phyloP scores from a whole-genome alignment of 2,113 vertebrate species.

The Poecilia latipinna region DNA sequence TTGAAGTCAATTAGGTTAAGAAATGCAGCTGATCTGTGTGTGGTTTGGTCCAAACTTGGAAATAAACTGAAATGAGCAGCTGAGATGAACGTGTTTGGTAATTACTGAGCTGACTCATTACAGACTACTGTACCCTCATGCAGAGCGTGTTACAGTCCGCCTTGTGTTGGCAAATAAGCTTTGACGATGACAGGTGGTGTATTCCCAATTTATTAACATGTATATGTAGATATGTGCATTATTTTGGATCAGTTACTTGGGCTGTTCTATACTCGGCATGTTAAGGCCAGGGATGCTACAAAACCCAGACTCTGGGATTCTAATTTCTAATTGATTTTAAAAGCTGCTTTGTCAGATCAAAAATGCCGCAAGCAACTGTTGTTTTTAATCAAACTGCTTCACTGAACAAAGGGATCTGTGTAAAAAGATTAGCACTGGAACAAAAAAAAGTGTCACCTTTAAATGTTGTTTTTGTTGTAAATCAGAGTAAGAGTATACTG shows the following conservation, averaged over 20 bases:
- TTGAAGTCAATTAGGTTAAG: conserved; percentile 25
- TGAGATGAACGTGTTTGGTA: conserved; percentile 7
- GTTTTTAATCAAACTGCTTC: too few species aligned
- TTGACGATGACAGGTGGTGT: conserved; percentile 45
- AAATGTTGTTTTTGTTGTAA: too few species aligned
- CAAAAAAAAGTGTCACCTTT: too few species aligned
- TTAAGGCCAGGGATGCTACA: too few species aligned
- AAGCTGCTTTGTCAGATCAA: too few species aligned
- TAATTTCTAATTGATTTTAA: too few species aligned
- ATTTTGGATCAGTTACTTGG: not conserved
- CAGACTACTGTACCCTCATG: conserved; percentile 6
- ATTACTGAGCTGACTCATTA: conserved; percentile 31
- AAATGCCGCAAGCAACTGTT: too few species aligned
- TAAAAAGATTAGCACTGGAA: too few species aligned
- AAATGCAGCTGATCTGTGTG: conserved; percentile 1
- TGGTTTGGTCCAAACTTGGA: conserved; percentile 24
- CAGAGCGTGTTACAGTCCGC: conserved; percentile 49
- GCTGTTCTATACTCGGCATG: too few species aligned
- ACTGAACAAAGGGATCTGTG: too few species aligned
- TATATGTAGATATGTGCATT: not conserved
- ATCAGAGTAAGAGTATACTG: too few species aligned
- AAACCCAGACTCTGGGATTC: too few species aligned
- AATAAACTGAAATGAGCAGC: conserved; percentile 9
- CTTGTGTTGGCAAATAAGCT: conserved; percentile 55
- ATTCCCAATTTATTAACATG: not conserved